Conservation (phyloP, 2,888 invertebrate genomes). For the Oxyteleia sp. region DNA sequence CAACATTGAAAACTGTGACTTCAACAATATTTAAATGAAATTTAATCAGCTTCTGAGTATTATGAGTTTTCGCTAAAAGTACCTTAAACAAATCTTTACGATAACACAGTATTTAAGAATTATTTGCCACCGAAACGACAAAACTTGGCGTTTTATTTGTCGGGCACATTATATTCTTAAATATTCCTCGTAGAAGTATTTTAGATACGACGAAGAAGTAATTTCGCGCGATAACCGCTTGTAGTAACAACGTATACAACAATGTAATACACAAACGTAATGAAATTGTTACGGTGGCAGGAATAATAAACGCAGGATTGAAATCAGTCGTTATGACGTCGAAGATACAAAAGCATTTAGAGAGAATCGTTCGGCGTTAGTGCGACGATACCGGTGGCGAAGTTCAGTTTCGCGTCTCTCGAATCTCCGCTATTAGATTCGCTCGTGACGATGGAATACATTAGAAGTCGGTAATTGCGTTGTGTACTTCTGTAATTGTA, state of each 20-base stretch:
- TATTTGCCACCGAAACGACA: too few relatives aligned
- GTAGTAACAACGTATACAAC: conserved; percentile 21
- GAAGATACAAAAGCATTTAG: conserved; percentile 52
- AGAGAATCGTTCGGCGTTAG: conserved; percentile 56
- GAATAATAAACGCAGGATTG: conserved; percentile 54
- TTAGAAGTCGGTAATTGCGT: conserved; percentile 69
- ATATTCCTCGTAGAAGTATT: background rate
- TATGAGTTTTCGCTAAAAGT: too few relatives aligned
- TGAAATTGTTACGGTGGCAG: conserved; percentile 52
- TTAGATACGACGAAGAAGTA: conserved; percentile 9
- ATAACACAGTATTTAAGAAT: too few relatives aligned
- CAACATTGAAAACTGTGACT: too few relatives aligned
- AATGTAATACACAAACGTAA: too few relatives aligned
- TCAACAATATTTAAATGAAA: too few relatives aligned
- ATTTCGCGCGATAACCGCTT: conserved; percentile 33
- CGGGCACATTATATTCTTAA: conserved; percentile 10
- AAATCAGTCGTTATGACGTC: conserved; percentile 62
- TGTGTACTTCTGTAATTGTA: conserved; percentile 73
- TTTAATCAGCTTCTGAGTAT: too few relatives aligned
- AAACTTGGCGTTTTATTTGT: too few relatives aligned
- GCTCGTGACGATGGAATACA: conserved; percentile 67
- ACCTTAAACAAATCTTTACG: too few relatives aligned
- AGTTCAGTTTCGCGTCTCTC: conserved; percentile 49
- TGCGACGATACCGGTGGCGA: conserved; percentile 45
- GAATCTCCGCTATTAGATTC: conserved; percentile 65